phyloP scores from a whole-genome alignment of 2,797 vertebrate species.

The Peromyscus aztecus region DNA sequence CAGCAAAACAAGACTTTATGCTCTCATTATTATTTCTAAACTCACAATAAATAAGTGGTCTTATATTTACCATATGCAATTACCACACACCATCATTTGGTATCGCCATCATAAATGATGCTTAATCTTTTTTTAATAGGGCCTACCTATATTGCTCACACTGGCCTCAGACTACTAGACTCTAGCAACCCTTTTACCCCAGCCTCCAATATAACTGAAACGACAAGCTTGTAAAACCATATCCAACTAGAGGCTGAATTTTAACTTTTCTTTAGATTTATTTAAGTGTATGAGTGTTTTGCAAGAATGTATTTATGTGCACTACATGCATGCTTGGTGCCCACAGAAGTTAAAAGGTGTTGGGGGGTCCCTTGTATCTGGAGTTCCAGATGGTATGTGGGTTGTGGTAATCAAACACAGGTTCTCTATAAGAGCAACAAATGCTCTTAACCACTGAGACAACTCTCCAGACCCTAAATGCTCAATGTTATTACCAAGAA shows the following conservation, averaged over 20 bases:
- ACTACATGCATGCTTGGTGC: neutral
- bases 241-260: neutral
- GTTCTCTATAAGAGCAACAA: neutral
- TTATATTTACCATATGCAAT: neutral
- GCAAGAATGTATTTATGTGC: neutral
- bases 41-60: neutral
- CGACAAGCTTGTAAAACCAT: neutral
- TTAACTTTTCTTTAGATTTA: neutral
- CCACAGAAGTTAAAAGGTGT: neutral
- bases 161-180: neutral
- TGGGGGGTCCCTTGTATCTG: neutral
- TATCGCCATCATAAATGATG: neutral
- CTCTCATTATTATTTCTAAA: neutral
- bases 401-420: neutral
- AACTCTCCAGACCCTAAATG: neutral
- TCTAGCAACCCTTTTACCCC: neutral
- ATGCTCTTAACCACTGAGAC: neutral
- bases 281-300: neutral
- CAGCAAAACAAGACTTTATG: neutral
- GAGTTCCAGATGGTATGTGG: no score
- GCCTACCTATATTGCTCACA: neutral
- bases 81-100: neutral
- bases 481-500: slow-evolving; percentile 16
- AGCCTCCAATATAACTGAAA: neutral
- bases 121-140: neutral